Base-by-base conservation (phyloP, 2,113 vertebrate species). In the Callipepla californica region DNA sequence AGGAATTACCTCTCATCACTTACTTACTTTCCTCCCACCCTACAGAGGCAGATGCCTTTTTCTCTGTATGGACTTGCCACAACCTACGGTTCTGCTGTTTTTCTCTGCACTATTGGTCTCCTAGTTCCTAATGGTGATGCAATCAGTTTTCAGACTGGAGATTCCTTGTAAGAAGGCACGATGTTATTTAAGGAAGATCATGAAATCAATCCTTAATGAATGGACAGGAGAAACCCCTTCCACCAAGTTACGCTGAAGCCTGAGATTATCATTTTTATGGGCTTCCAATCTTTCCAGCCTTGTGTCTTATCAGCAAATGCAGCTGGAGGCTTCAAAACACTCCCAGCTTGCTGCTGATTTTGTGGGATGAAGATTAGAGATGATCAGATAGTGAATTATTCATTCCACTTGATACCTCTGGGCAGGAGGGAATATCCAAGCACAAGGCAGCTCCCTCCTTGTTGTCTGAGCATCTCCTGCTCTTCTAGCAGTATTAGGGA, bases 301-400 rank as follows among this genome's bases (percentile, higher is more conserved):
- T 76, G 26, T 66, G 91, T 75, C 95, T 96, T 96, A 96, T 96
- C 96, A 96, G 93, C 2, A 1, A 92, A 92, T 95, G 95, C 96
- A 96, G 95, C 94, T 95, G 96, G 95, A 96, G 94, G 94, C 96
- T 96, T 96, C 96, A 95, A 95, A 94, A 92, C 82, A 94, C 92
- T 93, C 95, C 92, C 87, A 93, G 95, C 85, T 92, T 88, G 90
- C 95, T 94, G 92, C 93, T 89, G 95, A 96, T 96, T 96, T 96
- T 96, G 90, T 66, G 94, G 94, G 92, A 91, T 1, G 32, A 95
- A 96, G 96, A 96, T 95, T 95, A 96, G 95, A 96, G 95, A 96
- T 96, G 95, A 93, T 94, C n/a, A 58, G 94, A 96, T 96, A 96
- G 93, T 72, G 72, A 95, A 96, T 96, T 96, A 96, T 95, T 93